phyloP scores from a whole-genome alignment of 2,113 vertebrate genomes.

The Emydocephalus ijimae region DNA sequence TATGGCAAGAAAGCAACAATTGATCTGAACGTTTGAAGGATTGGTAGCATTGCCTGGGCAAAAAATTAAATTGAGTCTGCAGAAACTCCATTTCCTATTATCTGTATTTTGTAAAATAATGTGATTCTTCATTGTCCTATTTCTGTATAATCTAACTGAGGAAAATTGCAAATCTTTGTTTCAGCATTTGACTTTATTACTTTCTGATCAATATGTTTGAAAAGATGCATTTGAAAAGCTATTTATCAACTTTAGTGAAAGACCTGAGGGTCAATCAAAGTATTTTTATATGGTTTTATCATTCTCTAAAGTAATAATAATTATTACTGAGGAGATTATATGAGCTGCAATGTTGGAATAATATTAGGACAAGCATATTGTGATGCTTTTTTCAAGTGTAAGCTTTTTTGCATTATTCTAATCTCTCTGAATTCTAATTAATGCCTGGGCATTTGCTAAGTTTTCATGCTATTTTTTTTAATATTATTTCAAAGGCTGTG shows the following conservation, averaged over 20 bases:
- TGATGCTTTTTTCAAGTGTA: conserved; percentile 7
- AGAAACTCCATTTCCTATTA: fast-evolving
- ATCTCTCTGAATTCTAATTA: conserved; percentile 25
- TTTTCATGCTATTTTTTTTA: conserved; percentile 29
- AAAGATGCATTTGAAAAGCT: conserved; percentile 40
- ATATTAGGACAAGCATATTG: conserved; percentile 22
- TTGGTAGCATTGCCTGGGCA: background rate
- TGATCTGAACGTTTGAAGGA: conserved; percentile 10
- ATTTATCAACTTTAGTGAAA: conserved; percentile 49
- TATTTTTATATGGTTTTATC: conserved; percentile 20
- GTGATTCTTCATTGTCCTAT: background rate
- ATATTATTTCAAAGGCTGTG: conserved; percentile 29
- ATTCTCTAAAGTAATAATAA: background rate
- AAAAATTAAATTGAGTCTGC: background rate
- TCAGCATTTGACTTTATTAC: conserved; percentile 52
- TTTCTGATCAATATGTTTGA: conserved; percentile 56
- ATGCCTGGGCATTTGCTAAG: background rate
- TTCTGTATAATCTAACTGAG: background rate
- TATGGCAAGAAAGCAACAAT: conserved; percentile 32
- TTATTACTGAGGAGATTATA: conserved; percentile 6
- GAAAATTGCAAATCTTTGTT: conserved; percentile 33
- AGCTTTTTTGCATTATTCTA: conserved; percentile 23
- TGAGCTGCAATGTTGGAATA: background rate
- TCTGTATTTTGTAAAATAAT: background rate
- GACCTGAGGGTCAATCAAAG: conserved; percentile 13